These are phyloP conservation scores for Oryctolagus cuniculus DNA, from an alignment of 2,113 vertebrate genomes.

Conservation along the genomic window DNA sequence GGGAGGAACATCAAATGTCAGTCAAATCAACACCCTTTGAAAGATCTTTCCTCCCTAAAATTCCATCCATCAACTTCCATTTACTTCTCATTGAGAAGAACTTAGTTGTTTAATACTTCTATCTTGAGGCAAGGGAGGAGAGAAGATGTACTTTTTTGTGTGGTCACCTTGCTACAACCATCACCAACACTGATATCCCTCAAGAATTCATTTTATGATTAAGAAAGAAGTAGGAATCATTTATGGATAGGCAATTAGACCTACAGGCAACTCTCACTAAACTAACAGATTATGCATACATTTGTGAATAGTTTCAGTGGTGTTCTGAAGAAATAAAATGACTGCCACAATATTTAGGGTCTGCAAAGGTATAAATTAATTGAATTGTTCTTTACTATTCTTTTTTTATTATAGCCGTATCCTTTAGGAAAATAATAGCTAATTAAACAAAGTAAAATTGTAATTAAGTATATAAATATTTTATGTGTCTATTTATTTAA, in stretches of 20 bases:
- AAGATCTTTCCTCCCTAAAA: background rate
- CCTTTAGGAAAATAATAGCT: background rate
- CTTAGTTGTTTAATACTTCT: background rate
- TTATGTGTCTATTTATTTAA: background rate
- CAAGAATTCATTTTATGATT: background rate
- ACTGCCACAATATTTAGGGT: background rate
- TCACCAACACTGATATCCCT: background rate
- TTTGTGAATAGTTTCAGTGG: constrained; percentile 35
- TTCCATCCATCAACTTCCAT: background rate
- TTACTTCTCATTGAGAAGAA: background rate
- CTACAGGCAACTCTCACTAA: background rate
- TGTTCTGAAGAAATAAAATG: background rate
- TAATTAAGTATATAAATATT: constrained; percentile 49
- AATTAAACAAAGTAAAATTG: constrained; percentile 33
- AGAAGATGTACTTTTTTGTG: background rate
- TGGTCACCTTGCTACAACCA: background rate
- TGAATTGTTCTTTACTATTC: constrained; percentile 7
- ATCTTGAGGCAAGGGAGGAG: background rate
- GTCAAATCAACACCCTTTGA: background rate
- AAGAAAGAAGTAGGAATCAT: background rate
- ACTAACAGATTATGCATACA: background rate
- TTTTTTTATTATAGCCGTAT: background rate
- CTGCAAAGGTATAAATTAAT: background rate
- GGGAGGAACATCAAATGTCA: background rate
- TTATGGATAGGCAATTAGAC: background rate